These are phyloP conservation scores for Caracal caracal DNA, from an alignment of 2,113 vertebrate species.

Conservation along the genomic window DNA sequence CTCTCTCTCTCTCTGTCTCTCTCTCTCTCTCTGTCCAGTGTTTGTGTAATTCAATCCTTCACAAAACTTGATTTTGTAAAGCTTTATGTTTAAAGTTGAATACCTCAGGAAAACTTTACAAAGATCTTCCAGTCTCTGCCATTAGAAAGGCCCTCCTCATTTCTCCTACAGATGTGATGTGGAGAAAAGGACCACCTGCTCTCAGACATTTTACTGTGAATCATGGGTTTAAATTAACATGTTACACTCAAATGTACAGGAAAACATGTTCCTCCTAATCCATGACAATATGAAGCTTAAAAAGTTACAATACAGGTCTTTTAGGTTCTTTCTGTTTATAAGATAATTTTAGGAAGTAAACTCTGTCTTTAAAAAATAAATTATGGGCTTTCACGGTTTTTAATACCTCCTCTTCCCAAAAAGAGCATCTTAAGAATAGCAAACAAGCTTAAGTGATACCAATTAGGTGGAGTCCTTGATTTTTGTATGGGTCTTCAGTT, in stretches of 20 bases:
- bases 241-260: background rate
- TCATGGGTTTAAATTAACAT: background rate
- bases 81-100: background rate
- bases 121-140: background rate
- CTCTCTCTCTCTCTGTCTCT: background rate
- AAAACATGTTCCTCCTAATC: background rate
- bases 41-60: background rate
- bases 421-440: background rate
- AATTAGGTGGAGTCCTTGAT: background rate
- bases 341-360: background rate
- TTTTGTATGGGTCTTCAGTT: background rate
- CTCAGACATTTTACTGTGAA: background rate
- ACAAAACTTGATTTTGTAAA: background rate
- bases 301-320: background rate
- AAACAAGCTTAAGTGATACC: background rate
- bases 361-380: background rate
- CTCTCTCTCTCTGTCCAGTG: background rate
- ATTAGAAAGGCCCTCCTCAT: background rate
- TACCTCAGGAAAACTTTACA: background rate
- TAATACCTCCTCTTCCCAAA: background rate
- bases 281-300: background rate
- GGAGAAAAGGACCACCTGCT: background rate
- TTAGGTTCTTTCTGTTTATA: background rate
- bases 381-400: background rate
- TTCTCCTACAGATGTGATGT: background rate